phyloP scores from a whole-genome alignment of 2,797 vertebrate species.

The Ctenopoma kingsleyae region DNA sequence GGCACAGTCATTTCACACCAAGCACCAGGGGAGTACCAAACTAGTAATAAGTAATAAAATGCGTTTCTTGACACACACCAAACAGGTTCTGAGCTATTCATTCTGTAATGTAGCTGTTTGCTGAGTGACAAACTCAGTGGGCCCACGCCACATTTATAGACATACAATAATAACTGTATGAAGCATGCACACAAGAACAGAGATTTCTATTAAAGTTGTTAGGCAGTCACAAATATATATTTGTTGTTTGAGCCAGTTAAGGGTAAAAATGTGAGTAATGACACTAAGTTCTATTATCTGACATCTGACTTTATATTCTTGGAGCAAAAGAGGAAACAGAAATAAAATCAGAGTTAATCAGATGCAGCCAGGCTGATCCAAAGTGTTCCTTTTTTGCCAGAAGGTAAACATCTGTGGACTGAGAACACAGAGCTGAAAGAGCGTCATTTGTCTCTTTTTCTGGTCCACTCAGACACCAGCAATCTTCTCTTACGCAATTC shows the following conservation, averaged over 20 bases:
- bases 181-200: too few relatives aligned
- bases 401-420: conserved; percentile 64
- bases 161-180: too few relatives aligned
- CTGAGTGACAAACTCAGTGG: too few relatives aligned
- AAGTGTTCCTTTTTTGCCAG: conserved; percentile 34
- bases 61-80: too few relatives aligned
- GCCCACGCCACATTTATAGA: too few relatives aligned
- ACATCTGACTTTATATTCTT: conserved; percentile 6
- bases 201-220: too few relatives aligned
- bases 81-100: too few relatives aligned
- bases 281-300: background rate
- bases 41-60: background rate
- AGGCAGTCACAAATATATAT: too few relatives aligned
- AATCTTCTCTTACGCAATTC: conserved; percentile 2
- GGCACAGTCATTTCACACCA: background rate
- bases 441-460: conserved; percentile 42
- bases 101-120: too few relatives aligned
- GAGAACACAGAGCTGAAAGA: conserved; percentile 25
- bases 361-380: conserved; percentile 38
- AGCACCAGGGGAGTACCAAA: background rate
- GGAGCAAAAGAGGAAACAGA: conserved; percentile 15
- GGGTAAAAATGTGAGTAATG: too few relatives aligned
- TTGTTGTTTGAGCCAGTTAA: background rate
- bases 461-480: conserved; percentile 3
- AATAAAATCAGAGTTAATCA: conserved; percentile 40